Base-by-base conservation (phyloP, 2,888 invertebrate genomes). In the Lingula anatina region DNA sequence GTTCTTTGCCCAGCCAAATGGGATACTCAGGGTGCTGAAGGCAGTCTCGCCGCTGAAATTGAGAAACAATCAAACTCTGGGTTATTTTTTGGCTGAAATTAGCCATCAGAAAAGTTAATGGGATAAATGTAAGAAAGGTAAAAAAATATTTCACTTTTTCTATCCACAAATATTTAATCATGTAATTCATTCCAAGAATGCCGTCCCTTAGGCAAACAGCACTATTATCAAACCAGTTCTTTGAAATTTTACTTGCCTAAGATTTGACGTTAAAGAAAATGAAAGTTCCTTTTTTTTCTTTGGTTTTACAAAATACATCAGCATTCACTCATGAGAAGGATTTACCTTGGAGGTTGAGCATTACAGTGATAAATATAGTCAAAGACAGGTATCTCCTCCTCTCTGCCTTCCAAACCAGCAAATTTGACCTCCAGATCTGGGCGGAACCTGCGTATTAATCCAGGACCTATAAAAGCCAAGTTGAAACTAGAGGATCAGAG, bases 311-410 rank as follows among this genome's bases (percentile, higher is more conserved):
- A 12, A 20, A 20, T 28, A 55, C 12, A 31, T 7, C 18, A 21
- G n/a, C 18, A 5, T 5, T 5, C 21, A 44, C 44, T 51, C 5
- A n/a, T 51, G 18, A 18, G 5, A 26, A 7, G 15, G 27, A 28
- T 36, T 27, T 61, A 72, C 73, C 73, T 88, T 4, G 96, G 95
- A 50, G 83, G 83, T 77, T 94, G 94, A 39, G 90, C 87, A 78
- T 97, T 97, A 72, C 94, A 95, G 75, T 96, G 95, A 75, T 94
- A 94, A 57, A 96, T 88, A 71, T 96, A 96, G 68, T 91, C 88
- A 2, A 91, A 86, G 65, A 95, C n/a, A n/a, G n/a, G n/a, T n/a
- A n/a, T n/a, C n/a, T n/a, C n/a, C n/a, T n/a, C n/a, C n/a, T n/a
- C n/a, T n/a, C n/a, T n/a, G n/a, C n/a, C n/a, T n/a, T n/a, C n/a